Base-by-base conservation (phyloP, 2,888 invertebrate genomes). In the Schizotus pectinicornis region DNA sequence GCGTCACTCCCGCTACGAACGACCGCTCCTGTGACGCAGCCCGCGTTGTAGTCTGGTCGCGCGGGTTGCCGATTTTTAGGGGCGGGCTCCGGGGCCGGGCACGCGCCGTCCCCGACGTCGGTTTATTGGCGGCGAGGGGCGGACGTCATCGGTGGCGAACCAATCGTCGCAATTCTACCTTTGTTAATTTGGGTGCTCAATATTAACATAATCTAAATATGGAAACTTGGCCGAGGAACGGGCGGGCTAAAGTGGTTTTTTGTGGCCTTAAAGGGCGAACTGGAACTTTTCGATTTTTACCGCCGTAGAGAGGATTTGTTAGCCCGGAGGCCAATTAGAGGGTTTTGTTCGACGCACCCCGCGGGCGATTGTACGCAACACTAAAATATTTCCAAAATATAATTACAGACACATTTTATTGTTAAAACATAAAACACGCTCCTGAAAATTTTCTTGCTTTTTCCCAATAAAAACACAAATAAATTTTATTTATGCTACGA, bases 31-130 rank as follows among this genome's bases (percentile, higher is more conserved):
- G 67, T 64, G 65, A 61, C 67, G 72, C 72, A 68, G 72, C 64
- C 67, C 68, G 65, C 70, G 72, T 67, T 61, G 68, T 64, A 63
- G 65, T 57, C 80, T 84, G 84, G 83, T 83, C 67, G 68, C 72
- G 62, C 42, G 48, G 57, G 49, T 64, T 81, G 76, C 55, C 59
- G 59, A 51, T 52, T 55, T 39, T 52, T 42, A 46, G 66, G 67
- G 62, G 64, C 69, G 74, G 74, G 65, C 39, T 51, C 47, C 22
- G 35, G 22, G 46, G 63, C 61, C 64, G 42, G 49, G 62, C 64
- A 55, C 49, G 65, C 67, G 69, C 68, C 72, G 66, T 69, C 63
- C 63, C 65, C 22, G 35, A 56, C 59, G 56, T 64, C 63, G 53
- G 61, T 47, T 62, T 59, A 65, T 67, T 67, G 65, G 67, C 46